phyloP scores from a whole-genome alignment of 2,888 invertebrate species.

The Rhamnusium bicolor region DNA sequence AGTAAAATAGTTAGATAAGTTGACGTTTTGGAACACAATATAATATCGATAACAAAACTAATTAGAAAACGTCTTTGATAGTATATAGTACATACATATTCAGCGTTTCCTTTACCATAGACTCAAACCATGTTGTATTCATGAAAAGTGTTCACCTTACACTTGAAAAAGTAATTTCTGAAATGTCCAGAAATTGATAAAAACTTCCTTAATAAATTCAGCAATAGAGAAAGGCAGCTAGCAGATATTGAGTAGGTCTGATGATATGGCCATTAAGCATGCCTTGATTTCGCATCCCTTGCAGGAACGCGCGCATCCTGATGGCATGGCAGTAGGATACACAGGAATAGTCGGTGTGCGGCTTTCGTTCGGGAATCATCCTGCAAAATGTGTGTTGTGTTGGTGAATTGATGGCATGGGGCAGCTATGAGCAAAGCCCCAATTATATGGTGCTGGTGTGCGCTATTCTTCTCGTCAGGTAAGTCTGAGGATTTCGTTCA shows the following conservation, averaged over 20 bases:
- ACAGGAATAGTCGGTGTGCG: slow-evolving; percentile 64
- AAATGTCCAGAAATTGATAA: not conserved
- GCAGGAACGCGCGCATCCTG: slow-evolving; percentile 63
- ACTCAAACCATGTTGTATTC: not conserved
- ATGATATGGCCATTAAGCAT: slow-evolving; percentile 58
- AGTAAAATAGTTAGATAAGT: no score
- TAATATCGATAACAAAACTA: no score
- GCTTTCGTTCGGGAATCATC: slow-evolving; percentile 58
- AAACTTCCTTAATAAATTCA: slow-evolving; percentile 45
- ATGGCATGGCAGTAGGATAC: slow-evolving; percentile 62
- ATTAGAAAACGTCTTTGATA: no score
- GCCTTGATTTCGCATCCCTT: slow-evolving; percentile 61
- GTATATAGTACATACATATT: no score
- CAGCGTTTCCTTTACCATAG: no score
- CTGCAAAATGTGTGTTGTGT: slow-evolving; percentile 54
- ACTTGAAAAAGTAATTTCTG: not conserved
- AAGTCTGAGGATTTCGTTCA: slow-evolving; percentile 28
- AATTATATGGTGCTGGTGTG: slow-evolving; percentile 63
- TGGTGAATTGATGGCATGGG: slow-evolving; percentile 63
- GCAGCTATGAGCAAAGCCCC: slow-evolving; percentile 62
- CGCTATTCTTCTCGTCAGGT: slow-evolving; percentile 62
- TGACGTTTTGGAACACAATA: no score
- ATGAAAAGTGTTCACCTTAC: not conserved
- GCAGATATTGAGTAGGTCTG: slow-evolving; percentile 55
- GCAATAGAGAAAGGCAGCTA: slow-evolving; percentile 40